Conservation (phyloP, 2,888 invertebrate species). For the Thyatira batis region DNA sequence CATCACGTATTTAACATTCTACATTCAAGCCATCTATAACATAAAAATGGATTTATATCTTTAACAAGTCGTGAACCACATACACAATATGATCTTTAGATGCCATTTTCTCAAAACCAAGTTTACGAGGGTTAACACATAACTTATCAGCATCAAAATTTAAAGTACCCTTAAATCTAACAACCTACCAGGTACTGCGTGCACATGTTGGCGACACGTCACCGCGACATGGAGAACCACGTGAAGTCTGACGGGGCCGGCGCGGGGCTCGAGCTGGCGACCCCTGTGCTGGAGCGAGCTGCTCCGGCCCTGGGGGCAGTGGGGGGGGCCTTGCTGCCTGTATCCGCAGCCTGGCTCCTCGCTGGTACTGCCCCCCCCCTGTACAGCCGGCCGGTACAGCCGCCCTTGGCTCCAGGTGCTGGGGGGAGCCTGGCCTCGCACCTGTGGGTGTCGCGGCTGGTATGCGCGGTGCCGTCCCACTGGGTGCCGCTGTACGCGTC, state of each 20-base stretch:
- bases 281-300: slow-evolving; percentile 85
- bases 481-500: slow-evolving; percentile 94
- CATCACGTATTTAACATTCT: too few relatives aligned
- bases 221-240: slow-evolving; percentile 75
- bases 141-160: too few relatives aligned
- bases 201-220: slow-evolving; percentile 78
- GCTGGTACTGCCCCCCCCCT: slow-evolving; percentile 84
- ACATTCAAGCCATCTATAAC: too few relatives aligned
- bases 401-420: slow-evolving; percentile 57
- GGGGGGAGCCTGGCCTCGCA: slow-evolving; percentile 78
- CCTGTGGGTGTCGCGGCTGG: slow-evolving; percentile 84
- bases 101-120: too few relatives aligned
- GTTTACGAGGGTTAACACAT: too few relatives aligned
- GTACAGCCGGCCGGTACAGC: slow-evolving; percentile 63
- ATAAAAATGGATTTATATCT: too few relatives aligned
- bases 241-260: slow-evolving; percentile 44
- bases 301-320: slow-evolving; percentile 52
- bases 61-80: too few relatives aligned
- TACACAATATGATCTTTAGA: too few relatives aligned
- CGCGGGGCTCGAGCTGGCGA: slow-evolving; percentile 86
- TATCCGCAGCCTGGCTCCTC: slow-evolving; percentile 87
- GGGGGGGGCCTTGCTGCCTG: slow-evolving; percentile 73
- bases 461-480: slow-evolving; percentile 88
- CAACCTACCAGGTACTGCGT: slow-evolving; percentile 74
- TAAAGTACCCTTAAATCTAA: too few relatives aligned